phyloP scores from a whole-genome alignment of 1,140 invertebrate species.

The Drosophila leontia region DNA sequence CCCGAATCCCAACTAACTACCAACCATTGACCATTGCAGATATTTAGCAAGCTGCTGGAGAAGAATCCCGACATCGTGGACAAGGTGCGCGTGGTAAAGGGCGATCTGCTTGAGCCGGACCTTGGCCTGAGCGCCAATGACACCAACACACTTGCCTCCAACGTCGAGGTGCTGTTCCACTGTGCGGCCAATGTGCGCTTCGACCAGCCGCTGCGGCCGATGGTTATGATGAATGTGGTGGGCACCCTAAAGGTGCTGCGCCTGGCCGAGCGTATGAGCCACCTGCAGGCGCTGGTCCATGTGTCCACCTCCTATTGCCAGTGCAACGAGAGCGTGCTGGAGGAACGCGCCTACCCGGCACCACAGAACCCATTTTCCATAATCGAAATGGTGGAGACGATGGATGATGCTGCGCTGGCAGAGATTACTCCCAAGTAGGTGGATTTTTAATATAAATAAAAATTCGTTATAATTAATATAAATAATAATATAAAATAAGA shows the following conservation, averaged over 20 bases:
- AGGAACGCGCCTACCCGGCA: conserved; percentile 89
- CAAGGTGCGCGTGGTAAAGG: conserved; percentile 92
- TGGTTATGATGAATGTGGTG: conserved; percentile 89
- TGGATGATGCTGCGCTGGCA: conserved; percentile 90
- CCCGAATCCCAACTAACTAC: conserved; percentile 3
- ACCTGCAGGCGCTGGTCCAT: conserved; percentile 90
- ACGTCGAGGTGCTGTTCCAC: conserved; percentile 94
- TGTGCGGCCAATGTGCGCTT: conserved; percentile 96
- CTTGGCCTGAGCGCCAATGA: conserved; percentile 90
- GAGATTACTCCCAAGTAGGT: conserved; percentile 90
- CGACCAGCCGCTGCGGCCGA: conserved; percentile 92
- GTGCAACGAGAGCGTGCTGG: conserved; percentile 89
- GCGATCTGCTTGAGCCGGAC: conserved; percentile 93
- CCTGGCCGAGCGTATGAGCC: conserved; percentile 89
- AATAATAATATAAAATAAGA: not conserved
- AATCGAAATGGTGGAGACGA: conserved; percentile 91
- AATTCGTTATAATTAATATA: not conserved
- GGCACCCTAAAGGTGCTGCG: conserved; percentile 89
- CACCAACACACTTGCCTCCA: conserved; percentile 86
- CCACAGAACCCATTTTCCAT: conserved; percentile 90
- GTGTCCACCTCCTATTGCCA: conserved; percentile 94
- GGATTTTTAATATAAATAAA: not conserved
- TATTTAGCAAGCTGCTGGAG: conserved; percentile 89
- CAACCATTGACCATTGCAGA: conserved; percentile 85
- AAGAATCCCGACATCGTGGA: conserved; percentile 87